Conservation (phyloP, 1,140 invertebrate genomes). For the Euura lappo region DNA sequence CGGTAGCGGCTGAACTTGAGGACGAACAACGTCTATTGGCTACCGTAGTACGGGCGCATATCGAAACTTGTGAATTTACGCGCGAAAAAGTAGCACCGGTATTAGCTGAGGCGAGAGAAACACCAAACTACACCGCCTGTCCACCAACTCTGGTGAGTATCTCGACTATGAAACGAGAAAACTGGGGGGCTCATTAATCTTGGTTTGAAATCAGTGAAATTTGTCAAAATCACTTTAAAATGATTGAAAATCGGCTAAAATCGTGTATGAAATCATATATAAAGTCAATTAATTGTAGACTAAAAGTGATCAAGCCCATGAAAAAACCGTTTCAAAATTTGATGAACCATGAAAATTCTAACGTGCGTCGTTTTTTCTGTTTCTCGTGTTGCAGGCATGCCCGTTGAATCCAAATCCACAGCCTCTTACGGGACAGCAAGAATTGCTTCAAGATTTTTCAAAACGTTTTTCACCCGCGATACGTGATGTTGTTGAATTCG, state of each 20-base stretch:
- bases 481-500: constrained; percentile 96
- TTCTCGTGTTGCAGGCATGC: constrained; percentile 82
- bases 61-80: constrained; percentile 96
- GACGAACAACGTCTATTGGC: constrained; percentile 85
- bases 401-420: constrained; percentile 93
- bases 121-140: constrained; percentile 86
- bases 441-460: constrained; percentile 85
- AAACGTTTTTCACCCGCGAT: constrained; percentile 95
- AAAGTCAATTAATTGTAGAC: too few relatives aligned
- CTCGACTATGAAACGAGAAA: not conserved
- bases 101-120: constrained; percentile 81
- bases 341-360: too few relatives aligned
- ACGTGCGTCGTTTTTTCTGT: constrained; percentile 35
- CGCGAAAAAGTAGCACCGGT: constrained; percentile 89
- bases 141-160: constrained; percentile 78
- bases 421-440: constrained; percentile 77
- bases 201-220: too few relatives aligned
- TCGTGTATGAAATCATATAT: too few relatives aligned
- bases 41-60: constrained; percentile 88
- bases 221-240: too few relatives aligned
- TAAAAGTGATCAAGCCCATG: too few relatives aligned
- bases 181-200: too few relatives aligned
- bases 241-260: too few relatives aligned
- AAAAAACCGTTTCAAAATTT: too few relatives aligned
- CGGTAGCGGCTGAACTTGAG: constrained; percentile 87